phyloP scores from a whole-genome alignment of 2,888 invertebrate genomes.

The Cordilura impudica region DNA sequence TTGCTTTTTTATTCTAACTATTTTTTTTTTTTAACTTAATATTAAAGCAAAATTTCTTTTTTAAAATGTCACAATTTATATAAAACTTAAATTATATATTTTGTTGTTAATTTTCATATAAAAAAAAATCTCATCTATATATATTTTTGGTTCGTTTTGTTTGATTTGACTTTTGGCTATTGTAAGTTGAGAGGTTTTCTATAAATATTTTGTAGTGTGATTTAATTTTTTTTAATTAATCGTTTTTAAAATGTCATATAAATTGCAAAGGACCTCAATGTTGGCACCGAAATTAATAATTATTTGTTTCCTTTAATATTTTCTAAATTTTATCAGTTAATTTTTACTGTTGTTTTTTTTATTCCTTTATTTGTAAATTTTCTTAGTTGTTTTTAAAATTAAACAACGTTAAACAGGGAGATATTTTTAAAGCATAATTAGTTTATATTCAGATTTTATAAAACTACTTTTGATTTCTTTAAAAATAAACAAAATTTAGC shows the following conservation, averaged over 20 bases:
- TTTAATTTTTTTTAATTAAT: background rate
- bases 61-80: constrained; percentile 34
- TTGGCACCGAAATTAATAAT: constrained; percentile 1
- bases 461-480: too few relatives aligned
- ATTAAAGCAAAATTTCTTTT: constrained; percentile 28
- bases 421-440: background rate
- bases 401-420: background rate
- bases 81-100: background rate
- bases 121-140: background rate
- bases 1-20: constrained; percentile 34
- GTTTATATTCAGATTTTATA: too few relatives aligned
- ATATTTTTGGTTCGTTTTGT: constrained; percentile 45
- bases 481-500: too few relatives aligned
- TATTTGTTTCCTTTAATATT: background rate
- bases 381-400: too few relatives aligned
- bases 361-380: too few relatives aligned
- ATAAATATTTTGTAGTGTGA: constrained; percentile 11
- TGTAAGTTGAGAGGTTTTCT: constrained; percentile 51
- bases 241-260: background rate
- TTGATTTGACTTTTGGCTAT: constrained; percentile 55
- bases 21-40: constrained; percentile 1
- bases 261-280: constrained; percentile 56
- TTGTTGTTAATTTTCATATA: background rate
- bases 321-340: background rate
- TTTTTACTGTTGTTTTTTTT: background rate